Evolutionary conservation across 2,888 invertebrate species (phyloP).

Genomic region (Noctua comes): DNA sequence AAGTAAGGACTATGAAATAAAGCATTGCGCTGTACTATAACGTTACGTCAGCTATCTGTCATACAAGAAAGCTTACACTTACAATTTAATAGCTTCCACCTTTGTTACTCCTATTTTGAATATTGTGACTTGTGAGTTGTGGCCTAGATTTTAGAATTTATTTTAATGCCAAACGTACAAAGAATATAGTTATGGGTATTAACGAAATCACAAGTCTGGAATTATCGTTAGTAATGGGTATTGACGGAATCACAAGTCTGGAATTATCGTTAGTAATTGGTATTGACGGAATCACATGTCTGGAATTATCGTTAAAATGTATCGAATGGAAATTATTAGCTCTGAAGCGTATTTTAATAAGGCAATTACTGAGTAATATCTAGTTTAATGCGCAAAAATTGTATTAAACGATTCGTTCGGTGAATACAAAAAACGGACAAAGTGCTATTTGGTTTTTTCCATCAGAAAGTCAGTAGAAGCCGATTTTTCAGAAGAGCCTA

Average conservation of each 20-base stretch:
- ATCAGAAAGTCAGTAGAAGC: no score
- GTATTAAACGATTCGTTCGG: no score
- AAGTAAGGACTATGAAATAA: conserved; percentile 52
- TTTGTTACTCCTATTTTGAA: conserved; percentile 21
- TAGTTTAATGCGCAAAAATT: no score
- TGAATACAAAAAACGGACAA: no score
- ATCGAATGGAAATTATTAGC: no score
- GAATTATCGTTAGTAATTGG: not conserved
- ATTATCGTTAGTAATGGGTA: no score
- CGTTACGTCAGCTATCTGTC: conserved; percentile 37
- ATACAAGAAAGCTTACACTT: conserved; percentile 37
- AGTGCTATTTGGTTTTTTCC: no score
- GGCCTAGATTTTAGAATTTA: conserved; percentile 16
- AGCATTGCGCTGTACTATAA: conserved; percentile 33
- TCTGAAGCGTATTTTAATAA: no score
- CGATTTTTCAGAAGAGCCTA: no score
- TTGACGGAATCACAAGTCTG: not conserved
- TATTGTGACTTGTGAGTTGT: not conserved
- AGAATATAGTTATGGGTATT: no score
- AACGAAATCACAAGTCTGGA: not conserved
- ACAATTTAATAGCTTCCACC: conserved; percentile 21
- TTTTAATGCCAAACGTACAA: not conserved
- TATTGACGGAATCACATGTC: not conserved
- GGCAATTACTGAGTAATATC: no score
- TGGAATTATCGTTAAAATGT: not conserved